Evolutionary conservation across 2,113 vertebrate genomes (phyloP).

Genomic region (Ancistrus triradiatus): DNA sequence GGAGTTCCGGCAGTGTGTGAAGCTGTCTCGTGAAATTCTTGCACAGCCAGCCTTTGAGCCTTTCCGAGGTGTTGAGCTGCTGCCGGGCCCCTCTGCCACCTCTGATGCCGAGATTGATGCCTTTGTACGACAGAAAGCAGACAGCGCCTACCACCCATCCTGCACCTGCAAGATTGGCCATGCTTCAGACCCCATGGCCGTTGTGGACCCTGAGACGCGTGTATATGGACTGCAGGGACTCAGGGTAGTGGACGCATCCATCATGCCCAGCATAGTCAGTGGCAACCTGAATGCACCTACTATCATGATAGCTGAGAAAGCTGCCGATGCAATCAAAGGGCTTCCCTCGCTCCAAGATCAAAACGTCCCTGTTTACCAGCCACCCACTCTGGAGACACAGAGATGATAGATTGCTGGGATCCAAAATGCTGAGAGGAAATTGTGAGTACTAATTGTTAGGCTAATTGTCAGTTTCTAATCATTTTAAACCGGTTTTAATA

Average conservation of each 20-base stretch:
- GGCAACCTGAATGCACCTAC: slow-evolving; percentile 94
- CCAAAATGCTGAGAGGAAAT: no score
- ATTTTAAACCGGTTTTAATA: no score
- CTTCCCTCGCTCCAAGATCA: slow-evolving; percentile 68
- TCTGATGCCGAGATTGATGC: slow-evolving; percentile 86
- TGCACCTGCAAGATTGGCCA: slow-evolving; percentile 95
- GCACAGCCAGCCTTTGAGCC: slow-evolving; percentile 84
- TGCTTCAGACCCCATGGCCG: slow-evolving; percentile 72
- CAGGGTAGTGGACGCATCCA: slow-evolving; percentile 89
- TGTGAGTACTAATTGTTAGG: no score
- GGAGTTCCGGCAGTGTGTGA: slow-evolving; percentile 86
- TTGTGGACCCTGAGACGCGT: slow-evolving; percentile 79
- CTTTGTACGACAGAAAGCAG: slow-evolving; percentile 83
- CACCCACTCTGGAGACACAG: slow-evolving; percentile 73
- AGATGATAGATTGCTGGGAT: no score
- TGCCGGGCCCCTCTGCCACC: slow-evolving; percentile 74
- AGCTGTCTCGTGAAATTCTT: slow-evolving; percentile 87
- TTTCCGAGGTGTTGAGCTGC: slow-evolving; percentile 82
- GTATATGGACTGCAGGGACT: slow-evolving; percentile 84
- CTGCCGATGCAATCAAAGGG: slow-evolving; percentile 85
- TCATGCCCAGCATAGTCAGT: slow-evolving; percentile 93
- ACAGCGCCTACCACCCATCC: slow-evolving; percentile 94
- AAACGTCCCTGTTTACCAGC: slow-evolving; percentile 78
- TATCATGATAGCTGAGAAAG: slow-evolving; percentile 95
- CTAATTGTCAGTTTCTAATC: no score